Conservation (phyloP, 1,140 invertebrate species). For the Eueides isabella region DNA sequence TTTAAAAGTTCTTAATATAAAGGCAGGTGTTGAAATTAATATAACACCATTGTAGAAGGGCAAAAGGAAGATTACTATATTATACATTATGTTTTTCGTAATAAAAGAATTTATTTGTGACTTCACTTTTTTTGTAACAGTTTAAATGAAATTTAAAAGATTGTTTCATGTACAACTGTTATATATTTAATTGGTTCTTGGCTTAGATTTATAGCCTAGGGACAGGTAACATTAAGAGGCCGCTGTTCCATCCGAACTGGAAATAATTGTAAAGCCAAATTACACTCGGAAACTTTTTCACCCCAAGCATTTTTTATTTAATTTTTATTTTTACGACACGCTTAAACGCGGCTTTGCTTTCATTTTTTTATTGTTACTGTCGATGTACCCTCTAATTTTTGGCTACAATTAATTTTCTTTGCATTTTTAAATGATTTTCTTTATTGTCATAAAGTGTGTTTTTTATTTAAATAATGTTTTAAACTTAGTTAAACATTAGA, state of each 20-base stretch:
- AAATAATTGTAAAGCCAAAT: slow-evolving; percentile 75
- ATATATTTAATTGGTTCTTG: slow-evolving; percentile 41
- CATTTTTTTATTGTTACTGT: slow-evolving; percentile 79
- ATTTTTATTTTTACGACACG: slow-evolving; percentile 82
- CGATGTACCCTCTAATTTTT: slow-evolving; percentile 80
- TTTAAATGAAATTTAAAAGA: background rate
- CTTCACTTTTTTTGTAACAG: background rate
- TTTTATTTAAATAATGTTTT: slow-evolving; percentile 40
- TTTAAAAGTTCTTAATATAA: background rate
- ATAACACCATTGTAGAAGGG: background rate
- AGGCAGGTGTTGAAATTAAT: too few species aligned
- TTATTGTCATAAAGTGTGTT: slow-evolving; percentile 61
- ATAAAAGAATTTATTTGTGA: too few species aligned
- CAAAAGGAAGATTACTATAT: too few species aligned
- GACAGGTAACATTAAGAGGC: slow-evolving; percentile 72
- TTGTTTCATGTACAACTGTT: slow-evolving; percentile 16
- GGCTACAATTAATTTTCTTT: slow-evolving; percentile 76
- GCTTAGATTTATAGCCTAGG: slow-evolving; percentile 54
- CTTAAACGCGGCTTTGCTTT: slow-evolving; percentile 81
- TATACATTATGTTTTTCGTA: too few species aligned
- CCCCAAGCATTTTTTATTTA: slow-evolving; percentile 79
- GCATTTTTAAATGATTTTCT: slow-evolving; percentile 71
- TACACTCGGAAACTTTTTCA: slow-evolving; percentile 74
- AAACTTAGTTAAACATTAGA: slow-evolving; percentile 18
- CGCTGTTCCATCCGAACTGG: slow-evolving; percentile 63